Evolutionary conservation across 2,113 vertebrate genomes (phyloP).

Genomic region (Thamnophis sirtalis): DNA sequence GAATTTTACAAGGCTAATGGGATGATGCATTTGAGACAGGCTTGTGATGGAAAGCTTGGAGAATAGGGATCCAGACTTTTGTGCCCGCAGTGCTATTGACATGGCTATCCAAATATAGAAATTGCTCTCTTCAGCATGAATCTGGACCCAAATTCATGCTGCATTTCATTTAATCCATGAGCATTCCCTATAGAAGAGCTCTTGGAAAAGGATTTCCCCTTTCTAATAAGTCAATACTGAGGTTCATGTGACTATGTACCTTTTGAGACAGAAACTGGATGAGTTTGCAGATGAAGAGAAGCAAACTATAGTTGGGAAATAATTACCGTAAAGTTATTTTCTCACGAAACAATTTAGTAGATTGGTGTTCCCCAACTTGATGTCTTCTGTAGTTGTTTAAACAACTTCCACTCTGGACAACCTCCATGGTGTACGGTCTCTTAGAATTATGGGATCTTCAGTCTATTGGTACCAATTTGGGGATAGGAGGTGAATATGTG

Average conservation of each 20-base stretch:
- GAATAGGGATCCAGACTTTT: not conserved
- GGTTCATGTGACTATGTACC: not conserved
- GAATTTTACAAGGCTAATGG: constrained; percentile 12
- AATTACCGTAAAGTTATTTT: not conserved
- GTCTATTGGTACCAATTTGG: not conserved
- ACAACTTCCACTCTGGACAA: not conserved
- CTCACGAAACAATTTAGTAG: not conserved
- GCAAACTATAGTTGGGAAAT: not conserved
- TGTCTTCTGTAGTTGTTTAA: not conserved
- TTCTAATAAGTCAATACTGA: not conserved
- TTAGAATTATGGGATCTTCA: not conserved
- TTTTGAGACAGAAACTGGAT: not conserved
- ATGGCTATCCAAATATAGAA: not conserved
- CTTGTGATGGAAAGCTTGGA: not conserved
- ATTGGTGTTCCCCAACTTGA: not conserved
- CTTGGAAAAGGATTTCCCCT: not conserved
- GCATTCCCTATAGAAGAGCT: not conserved
- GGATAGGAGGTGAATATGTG: not conserved
- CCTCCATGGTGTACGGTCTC: not conserved
- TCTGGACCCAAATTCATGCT: not conserved
- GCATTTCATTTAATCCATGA: not conserved
- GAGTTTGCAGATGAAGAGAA: not conserved
- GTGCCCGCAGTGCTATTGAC: not conserved
- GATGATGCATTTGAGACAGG: constrained; percentile 12
- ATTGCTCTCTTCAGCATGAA: not conserved